Percentiles rank a stretch among this genome's conserved stretches.
These are phyloP conservation scores for Podarcis lilfordi DNA, from an alignment of 2,797 vertebrate species.

Conservation along the genomic window DNA sequence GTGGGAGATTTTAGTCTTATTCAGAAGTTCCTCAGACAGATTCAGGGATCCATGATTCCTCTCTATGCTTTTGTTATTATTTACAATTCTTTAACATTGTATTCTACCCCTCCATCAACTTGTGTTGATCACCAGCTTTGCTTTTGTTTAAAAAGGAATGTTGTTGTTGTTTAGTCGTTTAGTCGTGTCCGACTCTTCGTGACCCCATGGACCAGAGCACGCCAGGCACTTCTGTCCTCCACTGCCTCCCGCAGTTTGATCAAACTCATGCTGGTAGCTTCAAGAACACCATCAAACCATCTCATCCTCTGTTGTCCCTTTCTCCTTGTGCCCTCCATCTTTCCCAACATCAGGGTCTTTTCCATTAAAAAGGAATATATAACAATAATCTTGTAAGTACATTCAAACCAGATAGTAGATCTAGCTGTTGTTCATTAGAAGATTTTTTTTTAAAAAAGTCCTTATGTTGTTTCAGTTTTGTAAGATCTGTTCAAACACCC, in stretches of 20 bases:
- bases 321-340: too few species aligned
- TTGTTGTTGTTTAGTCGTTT: too few species aligned
- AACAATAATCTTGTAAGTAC: not conserved
- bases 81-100: slow-evolving; percentile 15
- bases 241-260: too few species aligned
- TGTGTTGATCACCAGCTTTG: not conserved
- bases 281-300: too few species aligned
- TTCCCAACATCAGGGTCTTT: too few species aligned
- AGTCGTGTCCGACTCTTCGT: too few species aligned
- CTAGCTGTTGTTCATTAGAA: slow-evolving; percentile 49
- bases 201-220: too few species aligned
- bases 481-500: slow-evolving; percentile 12
- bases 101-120: not conserved
- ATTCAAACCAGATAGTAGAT: slow-evolving; percentile 6
- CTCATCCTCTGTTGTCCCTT: too few species aligned
- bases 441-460: slow-evolving; percentile 4
- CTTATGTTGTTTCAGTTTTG: slow-evolving; percentile 16
- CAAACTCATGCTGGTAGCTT: too few species aligned
- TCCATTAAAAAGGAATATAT: slow-evolving; percentile 16
- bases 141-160: slow-evolving; percentile 16
- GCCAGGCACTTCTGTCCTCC: too few species aligned
- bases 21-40: slow-evolving; percentile 40
- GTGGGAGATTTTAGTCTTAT: slow-evolving; percentile 1
- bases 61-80: slow-evolving; percentile 39
- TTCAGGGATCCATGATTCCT: slow-evolving; percentile 24